A percentile compares a stretch with the other conserved stretches of the same genome.
phyloP scores from a whole-genome alignment of 2,888 invertebrate genomes.

The Micoletzkya japonica region DNA sequence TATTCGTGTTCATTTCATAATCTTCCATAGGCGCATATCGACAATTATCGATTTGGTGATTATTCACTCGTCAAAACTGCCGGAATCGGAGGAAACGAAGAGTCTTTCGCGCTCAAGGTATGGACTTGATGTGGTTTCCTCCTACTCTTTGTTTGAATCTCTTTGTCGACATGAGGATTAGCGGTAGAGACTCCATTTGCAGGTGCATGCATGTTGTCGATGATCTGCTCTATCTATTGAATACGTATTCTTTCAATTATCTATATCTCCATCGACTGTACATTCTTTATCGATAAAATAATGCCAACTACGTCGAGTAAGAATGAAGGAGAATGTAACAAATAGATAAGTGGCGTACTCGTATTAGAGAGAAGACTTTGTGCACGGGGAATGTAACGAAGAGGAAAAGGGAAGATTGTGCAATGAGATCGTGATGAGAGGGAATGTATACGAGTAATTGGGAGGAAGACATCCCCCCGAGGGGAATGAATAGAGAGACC shows the following conservation, averaged over 20 bases:
- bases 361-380: no score
- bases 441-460: no score
- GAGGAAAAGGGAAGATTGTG: no score
- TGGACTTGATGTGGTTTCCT: background rate
- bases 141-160: background rate
- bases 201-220: slow-evolving; percentile 54
- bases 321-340: no score
- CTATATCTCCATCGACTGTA: no score
- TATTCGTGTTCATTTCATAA: background rate
- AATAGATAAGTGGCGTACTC: no score
- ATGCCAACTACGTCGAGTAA: no score
- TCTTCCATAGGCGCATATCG: slow-evolving; percentile 43
- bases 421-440: no score
- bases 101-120: slow-evolving; percentile 53
- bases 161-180: background rate
- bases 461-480: no score
- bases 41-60: slow-evolving; percentile 56
- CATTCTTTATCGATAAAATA: no score
- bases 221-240: slow-evolving; percentile 30
- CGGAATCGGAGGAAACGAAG: slow-evolving; percentile 49
- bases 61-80: slow-evolving; percentile 50
- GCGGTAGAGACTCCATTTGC: background rate
- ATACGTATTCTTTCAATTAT: no score
- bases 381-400: no score
- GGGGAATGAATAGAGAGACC: background rate